These are phyloP conservation scores for Phoenicopterus ruber DNA, from an alignment of 2,113 vertebrate genomes.

Conservation along the genomic window DNA sequence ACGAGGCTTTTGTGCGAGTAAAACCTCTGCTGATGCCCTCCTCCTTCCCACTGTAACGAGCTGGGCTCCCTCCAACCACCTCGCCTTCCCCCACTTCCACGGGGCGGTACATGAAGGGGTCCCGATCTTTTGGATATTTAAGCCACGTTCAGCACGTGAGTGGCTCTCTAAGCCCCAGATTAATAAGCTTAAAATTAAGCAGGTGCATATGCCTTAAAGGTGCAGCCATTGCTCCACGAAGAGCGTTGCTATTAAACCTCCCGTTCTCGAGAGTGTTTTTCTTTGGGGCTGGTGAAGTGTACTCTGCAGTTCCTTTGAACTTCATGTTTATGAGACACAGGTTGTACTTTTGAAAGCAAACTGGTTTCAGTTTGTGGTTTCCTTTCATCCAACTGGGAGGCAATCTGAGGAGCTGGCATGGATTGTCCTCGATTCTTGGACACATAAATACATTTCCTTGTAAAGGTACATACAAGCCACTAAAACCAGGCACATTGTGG, in stretches of 20 bases:
- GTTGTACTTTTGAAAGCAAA: not conserved
- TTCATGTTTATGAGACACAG: not conserved
- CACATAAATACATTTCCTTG: not conserved
- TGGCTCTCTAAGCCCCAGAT: not conserved
- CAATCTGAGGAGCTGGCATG: conserved; percentile 14
- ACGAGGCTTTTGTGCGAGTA: accelerated
- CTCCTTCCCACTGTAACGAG: not conserved
- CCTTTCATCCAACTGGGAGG: conserved; percentile 9
- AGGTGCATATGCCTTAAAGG: not conserved
- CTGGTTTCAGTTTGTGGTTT: conserved; percentile 22
- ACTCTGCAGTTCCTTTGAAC: not conserved
- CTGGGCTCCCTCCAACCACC: not conserved
- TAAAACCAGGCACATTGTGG: not conserved
- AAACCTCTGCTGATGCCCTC: too few relatives aligned
- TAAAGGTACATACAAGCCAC: not conserved
- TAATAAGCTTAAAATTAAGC: not conserved
- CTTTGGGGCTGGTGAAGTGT: not conserved
- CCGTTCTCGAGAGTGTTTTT: not conserved
- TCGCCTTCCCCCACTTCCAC: accelerated
- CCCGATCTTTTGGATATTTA: not conserved
- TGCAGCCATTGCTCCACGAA: not conserved
- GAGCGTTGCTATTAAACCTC: not conserved
- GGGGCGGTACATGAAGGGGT: accelerated
- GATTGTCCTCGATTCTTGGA: not conserved
- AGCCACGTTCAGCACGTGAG: accelerated